phyloP scores from a whole-genome alignment of 2,113 vertebrate genomes.

The Chrysochloris asiatica region DNA sequence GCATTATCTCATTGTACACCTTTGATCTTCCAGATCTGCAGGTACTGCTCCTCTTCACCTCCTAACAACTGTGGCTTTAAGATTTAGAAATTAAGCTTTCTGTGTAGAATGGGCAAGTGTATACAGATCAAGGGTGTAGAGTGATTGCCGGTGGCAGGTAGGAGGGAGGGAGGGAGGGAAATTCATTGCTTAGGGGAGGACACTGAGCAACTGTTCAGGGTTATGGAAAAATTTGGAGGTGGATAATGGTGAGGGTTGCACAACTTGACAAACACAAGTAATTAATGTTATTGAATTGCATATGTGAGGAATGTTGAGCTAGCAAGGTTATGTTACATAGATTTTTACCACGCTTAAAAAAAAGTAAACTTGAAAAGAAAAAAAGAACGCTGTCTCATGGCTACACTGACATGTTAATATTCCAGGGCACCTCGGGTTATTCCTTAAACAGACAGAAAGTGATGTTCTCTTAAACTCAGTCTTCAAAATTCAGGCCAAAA shows the following conservation, averaged over 20 bases:
- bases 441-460: constrained; percentile 26
- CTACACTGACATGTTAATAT: background rate
- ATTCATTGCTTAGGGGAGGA: background rate
- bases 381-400: background rate
- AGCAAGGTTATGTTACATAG: background rate
- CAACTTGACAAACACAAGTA: background rate
- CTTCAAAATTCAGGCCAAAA: constrained; percentile 58
- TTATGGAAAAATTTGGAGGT: background rate
- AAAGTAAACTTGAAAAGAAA: background rate
- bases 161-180: background rate
- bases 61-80: background rate
- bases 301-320: background rate
- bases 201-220: background rate
- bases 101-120: background rate
- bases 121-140: background rate
- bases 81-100: background rate
- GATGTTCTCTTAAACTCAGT: constrained; percentile 21
- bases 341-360: background rate
- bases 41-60: background rate
- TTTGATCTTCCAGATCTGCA: background rate
- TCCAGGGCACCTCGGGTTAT: background rate
- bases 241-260: background rate
- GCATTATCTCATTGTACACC: background rate
- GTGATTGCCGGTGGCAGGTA: background rate
- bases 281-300: background rate